phyloP scores from a whole-genome alignment of 2,797 vertebrate genomes.

The Falco columbarius region DNA sequence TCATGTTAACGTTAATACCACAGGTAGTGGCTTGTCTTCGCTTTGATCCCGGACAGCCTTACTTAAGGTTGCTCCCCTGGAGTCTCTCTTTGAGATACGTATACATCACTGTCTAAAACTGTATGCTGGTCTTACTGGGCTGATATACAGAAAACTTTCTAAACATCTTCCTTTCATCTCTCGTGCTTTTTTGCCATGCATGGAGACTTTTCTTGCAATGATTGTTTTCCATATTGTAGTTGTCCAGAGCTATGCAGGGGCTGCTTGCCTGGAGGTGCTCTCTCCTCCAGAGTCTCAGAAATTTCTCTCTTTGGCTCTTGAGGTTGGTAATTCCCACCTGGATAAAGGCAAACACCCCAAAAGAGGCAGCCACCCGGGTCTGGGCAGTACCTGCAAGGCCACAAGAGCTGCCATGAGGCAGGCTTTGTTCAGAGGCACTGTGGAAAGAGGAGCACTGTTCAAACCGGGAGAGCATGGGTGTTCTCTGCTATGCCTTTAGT shows the following conservation, averaged over 20 bases:
- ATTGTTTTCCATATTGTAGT: not conserved
- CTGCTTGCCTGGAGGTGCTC: not conserved
- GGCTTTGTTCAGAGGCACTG: not conserved
- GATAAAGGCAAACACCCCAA: not conserved
- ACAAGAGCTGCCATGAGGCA: not conserved
- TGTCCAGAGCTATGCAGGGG: not conserved
- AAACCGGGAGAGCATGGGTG: not conserved
- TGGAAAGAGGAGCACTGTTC: not conserved
- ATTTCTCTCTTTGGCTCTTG: not conserved
- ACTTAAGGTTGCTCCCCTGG: not conserved
- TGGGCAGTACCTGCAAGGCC: not conserved
- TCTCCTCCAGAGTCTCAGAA: not conserved
- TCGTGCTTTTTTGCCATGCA: accelerated
- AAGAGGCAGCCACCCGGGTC: accelerated
- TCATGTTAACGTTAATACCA: not conserved
- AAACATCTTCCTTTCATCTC: not conserved
- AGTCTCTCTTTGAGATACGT: not conserved
- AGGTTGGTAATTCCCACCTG: not conserved
- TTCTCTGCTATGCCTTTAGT: not conserved
- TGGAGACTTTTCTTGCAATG: not conserved
- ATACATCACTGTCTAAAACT: not conserved
- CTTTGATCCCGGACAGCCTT: not conserved
- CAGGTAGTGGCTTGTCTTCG: not conserved
- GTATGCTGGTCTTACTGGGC: not conserved
- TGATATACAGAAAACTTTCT: not conserved